Evolutionary conservation across 2,113 vertebrate species (phyloP).

Genomic region (Dicerorhinus sumatrensis): DNA sequence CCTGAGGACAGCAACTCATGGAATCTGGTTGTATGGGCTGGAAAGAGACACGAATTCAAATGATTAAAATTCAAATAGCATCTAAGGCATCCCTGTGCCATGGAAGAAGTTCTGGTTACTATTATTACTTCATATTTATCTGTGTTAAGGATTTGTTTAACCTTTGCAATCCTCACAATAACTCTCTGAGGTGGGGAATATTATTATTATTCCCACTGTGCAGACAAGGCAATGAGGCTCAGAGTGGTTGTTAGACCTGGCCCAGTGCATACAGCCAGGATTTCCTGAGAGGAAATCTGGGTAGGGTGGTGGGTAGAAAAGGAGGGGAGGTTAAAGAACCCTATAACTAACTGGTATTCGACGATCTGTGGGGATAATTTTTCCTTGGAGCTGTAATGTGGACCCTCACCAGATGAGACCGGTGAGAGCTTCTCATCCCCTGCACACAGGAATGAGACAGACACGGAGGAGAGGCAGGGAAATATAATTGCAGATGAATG

Average conservation of each 20-base stretch:
- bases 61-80: not conserved
- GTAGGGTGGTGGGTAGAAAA: not conserved
- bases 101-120: not conserved
- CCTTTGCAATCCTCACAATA: not conserved
- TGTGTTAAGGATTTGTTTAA: not conserved
- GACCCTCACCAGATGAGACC: too few species aligned
- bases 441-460: fast-evolving
- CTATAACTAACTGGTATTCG: not conserved
- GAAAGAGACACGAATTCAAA: not conserved
- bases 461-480: fast-evolving
- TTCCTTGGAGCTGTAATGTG: not conserved
- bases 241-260: not conserved
- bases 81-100: not conserved
- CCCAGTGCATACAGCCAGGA: not conserved
- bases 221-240: not conserved
- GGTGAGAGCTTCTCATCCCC: not conserved
- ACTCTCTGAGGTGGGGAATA: not conserved
- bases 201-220: not conserved
- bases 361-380: not conserved
- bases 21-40: not conserved
- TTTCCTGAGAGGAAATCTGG: not conserved
- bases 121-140: not conserved
- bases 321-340: not conserved
- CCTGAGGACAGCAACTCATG: not conserved
- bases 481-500: not conserved